phyloP scores from a whole-genome alignment of 1,140 invertebrate species.

The Sinonovacula constricta region DNA sequence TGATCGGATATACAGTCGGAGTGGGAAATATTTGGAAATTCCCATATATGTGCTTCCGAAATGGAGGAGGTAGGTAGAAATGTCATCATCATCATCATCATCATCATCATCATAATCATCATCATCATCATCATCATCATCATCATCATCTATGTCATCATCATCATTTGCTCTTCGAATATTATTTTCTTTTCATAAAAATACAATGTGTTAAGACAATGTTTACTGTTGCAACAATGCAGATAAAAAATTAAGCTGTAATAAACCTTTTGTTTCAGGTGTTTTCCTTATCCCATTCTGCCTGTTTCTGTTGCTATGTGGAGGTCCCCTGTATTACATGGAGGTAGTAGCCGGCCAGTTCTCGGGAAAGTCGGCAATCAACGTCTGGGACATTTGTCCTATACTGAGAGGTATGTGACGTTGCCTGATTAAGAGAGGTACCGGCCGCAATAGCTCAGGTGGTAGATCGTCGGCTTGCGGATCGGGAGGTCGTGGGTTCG shows the following conservation, averaged over 20 bases:
- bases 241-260: too few relatives aligned
- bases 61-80: constrained; percentile 82
- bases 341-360: constrained; percentile 49
- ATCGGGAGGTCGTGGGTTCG: too few relatives aligned
- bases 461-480: too few relatives aligned
- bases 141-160: too few relatives aligned
- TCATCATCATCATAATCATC: too few relatives aligned
- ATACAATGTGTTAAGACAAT: too few relatives aligned
- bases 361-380: constrained; percentile 1
- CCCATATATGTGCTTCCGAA: constrained; percentile 78
- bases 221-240: too few relatives aligned
- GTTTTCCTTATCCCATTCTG: constrained; percentile 95
- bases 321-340: constrained; percentile 72
- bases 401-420: constrained; percentile 48
- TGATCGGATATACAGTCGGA: constrained; percentile 75
- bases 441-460: too few relatives aligned
- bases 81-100: constrained; percentile 84
- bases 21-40: constrained; percentile 79
- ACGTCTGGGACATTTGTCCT: constrained; percentile 37
- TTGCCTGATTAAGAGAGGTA: too few relatives aligned
- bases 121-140: too few relatives aligned
- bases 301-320: constrained; percentile 92
- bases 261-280: too few relatives aligned
- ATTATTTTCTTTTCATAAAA: too few relatives aligned
- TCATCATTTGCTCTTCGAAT: constrained; percentile 81